Percentiles rank a stretch among this genome's conserved stretches.
These are phyloP conservation scores for Hirtodrosophila cameraria DNA, from an alignment of 2,888 invertebrate genomes.

Conservation along the genomic window DNA sequence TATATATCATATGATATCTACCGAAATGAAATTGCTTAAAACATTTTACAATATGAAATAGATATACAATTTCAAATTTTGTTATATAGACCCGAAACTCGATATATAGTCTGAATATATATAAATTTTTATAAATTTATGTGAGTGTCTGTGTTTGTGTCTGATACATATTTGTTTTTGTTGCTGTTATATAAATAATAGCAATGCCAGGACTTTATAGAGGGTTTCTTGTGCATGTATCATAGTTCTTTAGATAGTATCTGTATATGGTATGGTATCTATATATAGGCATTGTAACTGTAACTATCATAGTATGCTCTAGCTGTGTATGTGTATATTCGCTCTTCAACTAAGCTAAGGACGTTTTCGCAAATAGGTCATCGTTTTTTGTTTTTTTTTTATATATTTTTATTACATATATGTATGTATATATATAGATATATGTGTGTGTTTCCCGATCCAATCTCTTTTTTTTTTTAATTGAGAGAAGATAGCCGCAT, in stretches of 20 bases:
- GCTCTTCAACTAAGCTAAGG: slow-evolving; percentile 74
- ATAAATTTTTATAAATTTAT: neutral
- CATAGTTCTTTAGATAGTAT: slow-evolving; percentile 12
- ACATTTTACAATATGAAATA: neutral
- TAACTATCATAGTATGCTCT: slow-evolving; percentile 35
- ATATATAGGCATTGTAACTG: slow-evolving; percentile 38
- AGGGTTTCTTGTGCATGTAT: slow-evolving; percentile 10
- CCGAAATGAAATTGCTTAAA: too few species aligned
- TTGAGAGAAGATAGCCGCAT: slow-evolving; percentile 1
- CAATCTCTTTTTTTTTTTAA: too few species aligned
- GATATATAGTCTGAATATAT: slow-evolving; percentile 8
- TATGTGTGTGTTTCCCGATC: slow-evolving; percentile 34
- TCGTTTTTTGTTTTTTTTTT: slow-evolving; percentile 46
- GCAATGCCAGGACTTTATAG: slow-evolving; percentile 1
- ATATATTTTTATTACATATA: slow-evolving; percentile 17
- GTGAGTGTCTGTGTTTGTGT: slow-evolving; percentile 10
- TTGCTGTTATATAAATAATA: neutral
- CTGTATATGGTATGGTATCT: slow-evolving; percentile 30
- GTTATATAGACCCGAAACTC: slow-evolving; percentile 25
- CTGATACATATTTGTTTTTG: too few species aligned
- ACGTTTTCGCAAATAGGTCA: slow-evolving; percentile 80
- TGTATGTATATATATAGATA: slow-evolving; percentile 18
- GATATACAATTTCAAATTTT: neutral
- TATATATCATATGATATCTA: slow-evolving; percentile 1
- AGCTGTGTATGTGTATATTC: slow-evolving; percentile 16